phyloP scores from a whole-genome alignment of 2,888 invertebrate species.

The Stictocephala bisonia region DNA sequence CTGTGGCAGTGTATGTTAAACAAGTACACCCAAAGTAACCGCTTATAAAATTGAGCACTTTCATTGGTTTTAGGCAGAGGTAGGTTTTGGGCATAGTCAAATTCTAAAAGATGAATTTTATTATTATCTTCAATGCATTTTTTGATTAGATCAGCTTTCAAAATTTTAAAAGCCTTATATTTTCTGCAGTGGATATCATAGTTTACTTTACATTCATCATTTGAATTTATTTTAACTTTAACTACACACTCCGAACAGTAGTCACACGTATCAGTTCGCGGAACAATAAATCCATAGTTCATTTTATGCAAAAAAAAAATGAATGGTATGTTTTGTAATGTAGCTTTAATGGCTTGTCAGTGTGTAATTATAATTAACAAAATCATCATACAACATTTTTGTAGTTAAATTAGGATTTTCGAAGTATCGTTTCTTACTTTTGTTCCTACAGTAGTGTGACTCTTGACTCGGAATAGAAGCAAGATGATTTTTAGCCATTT shows the following conservation, averaged over 20 bases:
- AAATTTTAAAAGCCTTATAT: conserved; percentile 10
- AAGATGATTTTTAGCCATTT: too few species aligned
- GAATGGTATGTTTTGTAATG: conserved; percentile 31
- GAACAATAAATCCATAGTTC: conserved; percentile 39
- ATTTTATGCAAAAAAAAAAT: conserved; percentile 34
- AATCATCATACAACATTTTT: neutral
- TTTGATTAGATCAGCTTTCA: conserved; percentile 16
- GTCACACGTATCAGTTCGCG: conserved; percentile 39
- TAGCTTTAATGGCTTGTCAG: neutral
- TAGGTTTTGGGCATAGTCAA: conserved; percentile 44
- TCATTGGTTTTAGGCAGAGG: conserved; percentile 41
- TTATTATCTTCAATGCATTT: conserved; percentile 16
- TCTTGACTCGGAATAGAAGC: too few species aligned
- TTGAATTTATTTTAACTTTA: conserved; percentile 34
- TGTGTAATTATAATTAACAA: neutral
- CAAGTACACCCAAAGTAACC: conserved; percentile 41
- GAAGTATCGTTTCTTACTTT: too few species aligned
- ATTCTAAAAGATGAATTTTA: conserved; percentile 35
- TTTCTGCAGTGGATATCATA: conserved; percentile 35
- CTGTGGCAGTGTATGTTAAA: conserved; percentile 45
- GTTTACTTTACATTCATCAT: conserved; percentile 35
- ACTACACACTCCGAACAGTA: conserved; percentile 35
- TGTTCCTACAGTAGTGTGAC: too few species aligned
- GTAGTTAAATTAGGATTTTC: too few species aligned
- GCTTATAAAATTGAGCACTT: conserved; percentile 36